Conservation (phyloP, 2,113 vertebrate species). For the Pterophyllum scalare region DNA sequence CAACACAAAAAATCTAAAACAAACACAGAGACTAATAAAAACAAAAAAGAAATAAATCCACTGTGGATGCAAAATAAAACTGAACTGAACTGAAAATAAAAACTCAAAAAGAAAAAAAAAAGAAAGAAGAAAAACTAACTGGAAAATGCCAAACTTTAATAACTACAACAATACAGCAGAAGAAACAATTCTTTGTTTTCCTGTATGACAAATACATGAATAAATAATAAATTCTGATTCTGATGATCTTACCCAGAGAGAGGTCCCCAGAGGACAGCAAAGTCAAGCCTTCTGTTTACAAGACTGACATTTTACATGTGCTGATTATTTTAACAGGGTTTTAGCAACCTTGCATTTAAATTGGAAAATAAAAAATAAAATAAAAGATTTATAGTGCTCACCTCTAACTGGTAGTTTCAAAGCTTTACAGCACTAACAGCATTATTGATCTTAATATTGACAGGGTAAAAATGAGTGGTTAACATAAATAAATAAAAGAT, state of each 20-base stretch:
- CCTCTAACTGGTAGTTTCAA: background rate
- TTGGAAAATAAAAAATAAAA: background rate
- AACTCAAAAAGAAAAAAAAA: background rate
- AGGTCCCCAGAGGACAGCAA: too few species aligned
- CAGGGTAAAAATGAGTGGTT: background rate
- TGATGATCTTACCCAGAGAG: too few species aligned
- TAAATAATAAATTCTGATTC: too few species aligned
- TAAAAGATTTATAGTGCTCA: background rate
- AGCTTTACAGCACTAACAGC: background rate
- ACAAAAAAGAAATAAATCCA: background rate
- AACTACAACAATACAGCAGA: too few species aligned
- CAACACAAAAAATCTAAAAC: fast-evolving
- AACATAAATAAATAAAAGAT: background rate
- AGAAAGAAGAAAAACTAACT: background rate
- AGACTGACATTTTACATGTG: too few species aligned
- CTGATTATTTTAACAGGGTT: too few species aligned
- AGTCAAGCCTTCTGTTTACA: too few species aligned
- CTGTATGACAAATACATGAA: too few species aligned
- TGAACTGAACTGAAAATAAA: too few species aligned
- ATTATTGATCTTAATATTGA: background rate
- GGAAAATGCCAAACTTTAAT: too few species aligned
- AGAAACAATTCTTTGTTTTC: too few species aligned
- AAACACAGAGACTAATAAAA: background rate
- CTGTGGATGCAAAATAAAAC: background rate
- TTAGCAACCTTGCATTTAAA: too few species aligned